These are phyloP conservation scores for Ennomos erosarius DNA, from an alignment of 2,888 invertebrate genomes.

Conservation along the genomic window DNA sequence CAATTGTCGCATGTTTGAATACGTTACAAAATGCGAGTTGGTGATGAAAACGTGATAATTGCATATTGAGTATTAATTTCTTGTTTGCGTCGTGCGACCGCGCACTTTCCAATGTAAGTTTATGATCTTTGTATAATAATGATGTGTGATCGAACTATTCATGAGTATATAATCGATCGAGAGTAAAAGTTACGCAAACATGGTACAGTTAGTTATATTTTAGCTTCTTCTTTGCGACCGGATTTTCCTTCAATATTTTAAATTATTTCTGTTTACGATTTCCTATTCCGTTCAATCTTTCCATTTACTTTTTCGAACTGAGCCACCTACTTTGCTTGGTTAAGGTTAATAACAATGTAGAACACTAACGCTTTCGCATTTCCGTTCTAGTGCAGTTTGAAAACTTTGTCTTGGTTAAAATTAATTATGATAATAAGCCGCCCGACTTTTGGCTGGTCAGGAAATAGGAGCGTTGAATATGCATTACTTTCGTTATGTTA, in stretches of 20 bases:
- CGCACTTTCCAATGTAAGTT: slow-evolving; percentile 59
- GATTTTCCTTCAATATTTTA: neutral
- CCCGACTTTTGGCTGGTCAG: slow-evolving; percentile 12
- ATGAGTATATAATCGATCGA: slow-evolving; percentile 34
- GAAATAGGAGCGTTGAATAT: slow-evolving; percentile 16
- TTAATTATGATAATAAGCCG: slow-evolving; percentile 26
- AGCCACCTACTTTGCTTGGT: slow-evolving; percentile 20
- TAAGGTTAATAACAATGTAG: slow-evolving; percentile 26
- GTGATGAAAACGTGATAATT: slow-evolving; percentile 53
- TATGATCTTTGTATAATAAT: slow-evolving; percentile 48
- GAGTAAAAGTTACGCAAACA: slow-evolving; percentile 1
- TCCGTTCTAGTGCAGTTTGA: slow-evolving; percentile 14
- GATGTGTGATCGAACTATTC: slow-evolving; percentile 54
- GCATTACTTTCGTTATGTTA: slow-evolving; percentile 16
- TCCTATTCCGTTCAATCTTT: neutral
- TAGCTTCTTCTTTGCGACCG: too few species aligned
- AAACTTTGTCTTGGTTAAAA: slow-evolving; percentile 6
- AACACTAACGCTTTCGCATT: slow-evolving; percentile 23
- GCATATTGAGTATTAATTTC: slow-evolving; percentile 40
- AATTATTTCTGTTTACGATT: neutral
- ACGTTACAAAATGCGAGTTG: slow-evolving; percentile 47
- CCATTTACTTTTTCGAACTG: neutral
- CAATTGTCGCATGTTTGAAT: slow-evolving; percentile 41
- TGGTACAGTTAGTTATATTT: too few species aligned
- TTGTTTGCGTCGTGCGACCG: slow-evolving; percentile 35